Evolutionary conservation across 2,888 invertebrate genomes (phyloP), one percentile per base, ranked within the genome.

Genomic region (Morpho achilles): DNA sequence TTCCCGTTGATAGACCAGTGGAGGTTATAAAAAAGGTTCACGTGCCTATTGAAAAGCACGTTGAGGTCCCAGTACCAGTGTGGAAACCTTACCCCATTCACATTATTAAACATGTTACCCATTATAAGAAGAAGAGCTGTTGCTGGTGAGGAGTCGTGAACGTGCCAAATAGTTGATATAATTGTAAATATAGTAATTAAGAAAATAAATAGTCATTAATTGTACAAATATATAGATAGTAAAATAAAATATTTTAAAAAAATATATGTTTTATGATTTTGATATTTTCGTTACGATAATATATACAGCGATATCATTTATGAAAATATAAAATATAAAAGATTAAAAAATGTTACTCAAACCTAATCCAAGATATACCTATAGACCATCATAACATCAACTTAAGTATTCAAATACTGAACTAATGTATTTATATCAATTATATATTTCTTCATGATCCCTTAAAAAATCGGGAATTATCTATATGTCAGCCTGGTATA

Each of bases 31-130:
- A 79, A 76, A 85, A 90, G 67, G 66, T 90, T 43, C 87, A 81
- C 50, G 80, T 90, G 1, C 90, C 88, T 0, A 67, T 89, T 5
- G 86, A 82, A 67, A 90, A 89, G 70, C 83, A 82, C 67, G 81
- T 90, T 0, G 83, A 89, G 57, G 88, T 90, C 4, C 89, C 82
- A 53, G 84, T 84, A n/a, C 68, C 83, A 7, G 80, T 89, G 8
- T 89, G 88, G 88, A 87, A 90, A 74, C 88, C 90, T 0, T 82
- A 85, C 74, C 90, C 88, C 0, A 74, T 90, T 58, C 89, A 90
- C 69, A 84, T 90, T 73, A 87, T 89, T 75, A 90, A 90, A 65
- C 90, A 90, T 74, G 80, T 90, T 52, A 89, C 88, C 62, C 90
- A 90, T 70, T 88, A 89, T 79, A 79, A 88, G 69, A 87, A 88